phyloP scores from a whole-genome alignment of 2,797 vertebrate genomes.

The Peromyscus aztecus region DNA sequence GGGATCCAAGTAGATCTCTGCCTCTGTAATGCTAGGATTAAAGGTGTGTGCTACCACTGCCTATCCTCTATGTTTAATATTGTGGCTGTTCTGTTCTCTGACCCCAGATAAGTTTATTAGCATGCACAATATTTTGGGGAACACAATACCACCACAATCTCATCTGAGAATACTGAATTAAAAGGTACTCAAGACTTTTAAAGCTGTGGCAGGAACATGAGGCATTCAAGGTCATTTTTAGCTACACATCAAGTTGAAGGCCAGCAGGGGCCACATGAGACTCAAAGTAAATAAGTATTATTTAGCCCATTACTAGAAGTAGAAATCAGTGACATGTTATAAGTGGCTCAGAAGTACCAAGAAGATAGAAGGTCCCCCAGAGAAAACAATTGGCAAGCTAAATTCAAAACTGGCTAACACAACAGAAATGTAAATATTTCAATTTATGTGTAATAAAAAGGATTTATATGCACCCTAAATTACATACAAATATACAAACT shows the following conservation, averaged over 20 bases:
- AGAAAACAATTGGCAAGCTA: neutral
- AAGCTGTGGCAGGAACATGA: neutral
- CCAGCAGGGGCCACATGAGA: neutral
- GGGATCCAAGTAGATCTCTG: too few species aligned
- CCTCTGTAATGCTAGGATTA: too few species aligned
- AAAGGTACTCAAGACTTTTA: neutral
- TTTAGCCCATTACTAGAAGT: neutral
- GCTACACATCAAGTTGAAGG: neutral
- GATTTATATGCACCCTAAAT: neutral
- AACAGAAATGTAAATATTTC: neutral
- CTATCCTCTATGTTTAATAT: too few species aligned
- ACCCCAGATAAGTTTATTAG: too few species aligned
- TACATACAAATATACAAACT: neutral
- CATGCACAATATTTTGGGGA: too few species aligned
- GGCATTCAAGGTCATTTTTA: neutral
- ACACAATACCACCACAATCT: neutral
- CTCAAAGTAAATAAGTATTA: neutral
- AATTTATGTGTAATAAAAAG: neutral
- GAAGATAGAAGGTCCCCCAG: neutral
- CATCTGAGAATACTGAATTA: slow-evolving; percentile 47
- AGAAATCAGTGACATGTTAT: neutral
- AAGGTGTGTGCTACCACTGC: too few species aligned
- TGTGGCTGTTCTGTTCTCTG: too few species aligned
- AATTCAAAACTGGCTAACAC: neutral
- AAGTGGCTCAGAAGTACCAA: neutral